Evolutionary conservation across 1,140 invertebrate species (phyloP).

Genomic region (Pogonomyrmex barbatus): DNA sequence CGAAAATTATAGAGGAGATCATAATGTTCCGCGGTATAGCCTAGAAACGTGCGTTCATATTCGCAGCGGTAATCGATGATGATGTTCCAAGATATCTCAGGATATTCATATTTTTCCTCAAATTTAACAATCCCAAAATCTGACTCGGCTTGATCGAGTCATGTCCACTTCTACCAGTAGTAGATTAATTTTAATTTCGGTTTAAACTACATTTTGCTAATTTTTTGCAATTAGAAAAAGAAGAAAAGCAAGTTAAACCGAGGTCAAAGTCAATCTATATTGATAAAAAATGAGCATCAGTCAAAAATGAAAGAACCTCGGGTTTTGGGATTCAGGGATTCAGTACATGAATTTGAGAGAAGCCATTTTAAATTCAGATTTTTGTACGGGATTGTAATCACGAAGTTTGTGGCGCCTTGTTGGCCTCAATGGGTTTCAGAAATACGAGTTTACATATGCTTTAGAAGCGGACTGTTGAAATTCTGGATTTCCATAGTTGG

Average conservation of each 20-base stretch:
- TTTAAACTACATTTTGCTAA: too few relatives aligned
- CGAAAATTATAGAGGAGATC: not conserved
- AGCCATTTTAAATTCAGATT: not conserved
- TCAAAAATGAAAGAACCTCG: not conserved
- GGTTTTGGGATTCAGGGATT: not conserved
- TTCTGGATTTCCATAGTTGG: not conserved
- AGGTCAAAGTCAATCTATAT: too few relatives aligned
- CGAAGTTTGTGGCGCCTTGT: not conserved
- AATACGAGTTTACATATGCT: not conserved
- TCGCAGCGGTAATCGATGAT: not conserved
- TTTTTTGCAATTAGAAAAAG: too few relatives aligned
- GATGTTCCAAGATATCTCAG: not conserved
- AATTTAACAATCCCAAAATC: not conserved
- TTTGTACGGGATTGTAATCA: not conserved
- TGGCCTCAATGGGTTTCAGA: not conserved
- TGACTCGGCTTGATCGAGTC: not conserved
- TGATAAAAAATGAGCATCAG: not conserved
- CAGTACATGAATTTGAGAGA: not conserved
- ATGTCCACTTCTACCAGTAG: too few relatives aligned
- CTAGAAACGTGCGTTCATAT: not conserved
- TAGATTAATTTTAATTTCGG: too few relatives aligned
- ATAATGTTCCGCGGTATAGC: not conserved
- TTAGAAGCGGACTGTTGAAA: not conserved
- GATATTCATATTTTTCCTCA: not conserved
- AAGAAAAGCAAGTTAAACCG: too few relatives aligned